Evolutionary conservation across 2,113 vertebrate genomes (phyloP).

Genomic region (Engraulis encrasicolus): DNA sequence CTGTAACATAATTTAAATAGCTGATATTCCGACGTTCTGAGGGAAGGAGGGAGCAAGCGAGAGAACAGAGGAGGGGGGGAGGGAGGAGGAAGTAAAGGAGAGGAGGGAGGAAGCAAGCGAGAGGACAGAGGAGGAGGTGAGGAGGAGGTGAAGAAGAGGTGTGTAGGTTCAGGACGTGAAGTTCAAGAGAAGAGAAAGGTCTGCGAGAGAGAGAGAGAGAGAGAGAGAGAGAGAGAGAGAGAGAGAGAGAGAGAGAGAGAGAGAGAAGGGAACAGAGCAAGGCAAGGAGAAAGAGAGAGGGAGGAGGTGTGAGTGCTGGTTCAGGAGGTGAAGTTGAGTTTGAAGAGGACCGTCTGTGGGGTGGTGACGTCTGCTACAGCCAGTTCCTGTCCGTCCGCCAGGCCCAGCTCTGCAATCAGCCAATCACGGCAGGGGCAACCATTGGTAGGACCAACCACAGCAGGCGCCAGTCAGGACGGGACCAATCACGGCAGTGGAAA

Average conservation of each 20-base stretch:
- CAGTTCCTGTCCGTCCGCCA: conserved; percentile 89
- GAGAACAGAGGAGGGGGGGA: too few relatives aligned
- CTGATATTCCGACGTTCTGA: not conserved
- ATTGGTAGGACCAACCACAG: conserved; percentile 16
- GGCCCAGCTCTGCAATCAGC: conserved; percentile 82
- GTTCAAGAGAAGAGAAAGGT: conserved; percentile 92
- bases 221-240: too few relatives aligned
- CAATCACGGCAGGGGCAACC: conserved; percentile 47
- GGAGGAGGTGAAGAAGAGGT: not conserved
- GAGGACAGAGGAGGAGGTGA: too few relatives aligned
- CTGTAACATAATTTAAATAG: not conserved
- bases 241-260: too few relatives aligned
- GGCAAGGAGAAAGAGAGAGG: too few relatives aligned
- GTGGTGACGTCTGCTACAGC: conserved; percentile 93
- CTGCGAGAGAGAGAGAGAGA: too few relatives aligned
- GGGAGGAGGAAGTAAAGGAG: too few relatives aligned
- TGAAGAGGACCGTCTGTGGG: conserved; percentile 93
- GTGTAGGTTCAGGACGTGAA: conserved; percentile 75
- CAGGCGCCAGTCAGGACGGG: too few relatives aligned
- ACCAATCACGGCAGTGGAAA: not conserved
- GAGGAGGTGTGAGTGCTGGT: not conserved
- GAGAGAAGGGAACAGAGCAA: too few relatives aligned
- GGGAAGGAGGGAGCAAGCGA: too few relatives aligned
- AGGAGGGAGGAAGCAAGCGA: too few relatives aligned
- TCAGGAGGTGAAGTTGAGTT: conserved; percentile 85